Evolutionary conservation across 2,113 vertebrate species (phyloP), one percentile per base, ranked within the genome.

Genomic region (Ophiodon elongatus): DNA sequence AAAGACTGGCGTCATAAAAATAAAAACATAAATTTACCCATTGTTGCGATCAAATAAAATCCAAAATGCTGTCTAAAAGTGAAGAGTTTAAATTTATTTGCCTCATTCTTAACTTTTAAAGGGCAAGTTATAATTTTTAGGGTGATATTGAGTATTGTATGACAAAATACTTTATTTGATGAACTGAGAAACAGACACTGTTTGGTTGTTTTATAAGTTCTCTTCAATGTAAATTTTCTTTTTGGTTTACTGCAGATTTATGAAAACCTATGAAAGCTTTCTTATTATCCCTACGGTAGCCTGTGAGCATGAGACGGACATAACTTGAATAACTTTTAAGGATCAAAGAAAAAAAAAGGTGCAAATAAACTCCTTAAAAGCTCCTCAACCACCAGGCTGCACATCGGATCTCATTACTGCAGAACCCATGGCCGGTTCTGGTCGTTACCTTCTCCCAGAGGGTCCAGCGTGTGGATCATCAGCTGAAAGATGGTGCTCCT

Each of bases 401-500:
- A 35, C 13, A 33, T 43, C 2, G 10, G 19, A 33, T 31, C 8
- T 47, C 10, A 1, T 31, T 21, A 21, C 43, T 45, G 39, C 25
- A 19, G 25, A 2, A 47, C 31, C 8, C 14, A 6, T 4, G 1
- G 25, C 8, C 17, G 54, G 9, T 17, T 41, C 2, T 52, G 47
- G 56, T 4, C 80, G 93, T 94, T 95, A 98, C 97, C 97, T 95
- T 96, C 95, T 84, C 96, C 92, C 88, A 98, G 91, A 23, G 97
- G 97, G 88, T 98, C 97, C 94, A 98, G 94, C 3, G 97, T 97
- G 94, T 96, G 96, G 89, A 98, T 95, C 96, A 97, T 97, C 90
- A 98, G 96, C 77, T 97, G 96, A 93, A 96, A 97, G 92, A 97
- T 95, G 94, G 96, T 97, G 94, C 84, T 95, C 15, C 97, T 94